Evolutionary conservation across 2,113 vertebrate species (phyloP), one percentile per base, ranked within the genome.

Genomic region (Aegithalos caudatus): DNA sequence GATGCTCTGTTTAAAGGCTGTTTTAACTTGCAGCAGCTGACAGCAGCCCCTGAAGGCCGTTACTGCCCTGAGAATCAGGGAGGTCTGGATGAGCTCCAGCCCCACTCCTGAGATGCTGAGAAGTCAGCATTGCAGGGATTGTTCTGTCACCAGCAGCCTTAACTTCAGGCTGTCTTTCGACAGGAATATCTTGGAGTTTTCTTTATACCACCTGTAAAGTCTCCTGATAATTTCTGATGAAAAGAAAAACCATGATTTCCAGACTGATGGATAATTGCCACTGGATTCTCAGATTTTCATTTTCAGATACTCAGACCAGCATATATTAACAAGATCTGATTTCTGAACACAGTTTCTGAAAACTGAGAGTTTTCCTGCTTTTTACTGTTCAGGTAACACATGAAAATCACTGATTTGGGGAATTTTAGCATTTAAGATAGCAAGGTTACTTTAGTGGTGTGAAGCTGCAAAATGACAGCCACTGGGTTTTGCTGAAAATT

Each of bases 1-100:
- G 58, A 70, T 54, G 69, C 88, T 90, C 53, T 65, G 72, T 83
- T 95, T 90, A 90, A 95, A 81, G 82, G 88, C 67, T 88, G 48
- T 23, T 65, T 81, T 93, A 94, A 88, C 69, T 67, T 64, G 76
- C 80, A 93, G 64, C 44, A 64, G 70, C 85, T 91, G 92, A 83
- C 94, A 96, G 90, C 82, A 89, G 76, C 14, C 80, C 80, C 90
- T 62, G 12, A 81, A 78, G 86, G 77, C 86, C 76, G 38, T 57
- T 44, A 65, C 14, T 10, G 6, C 13, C 86, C 69, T 64, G 45
- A 81, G 88, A 64, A 86, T 47, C 29, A 38, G 40, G 50, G 53
- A 86, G 60, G 28, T 65, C 56, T 83, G 88, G 82, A 88, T 51
- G 60, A 94, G 69, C 65, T 92, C 88, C 82, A 90, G 61, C 31